Evolutionary conservation across 2,113 vertebrate species (phyloP), one percentile per base, ranked within the genome.

Genomic region (Lagopus leucura): DNA sequence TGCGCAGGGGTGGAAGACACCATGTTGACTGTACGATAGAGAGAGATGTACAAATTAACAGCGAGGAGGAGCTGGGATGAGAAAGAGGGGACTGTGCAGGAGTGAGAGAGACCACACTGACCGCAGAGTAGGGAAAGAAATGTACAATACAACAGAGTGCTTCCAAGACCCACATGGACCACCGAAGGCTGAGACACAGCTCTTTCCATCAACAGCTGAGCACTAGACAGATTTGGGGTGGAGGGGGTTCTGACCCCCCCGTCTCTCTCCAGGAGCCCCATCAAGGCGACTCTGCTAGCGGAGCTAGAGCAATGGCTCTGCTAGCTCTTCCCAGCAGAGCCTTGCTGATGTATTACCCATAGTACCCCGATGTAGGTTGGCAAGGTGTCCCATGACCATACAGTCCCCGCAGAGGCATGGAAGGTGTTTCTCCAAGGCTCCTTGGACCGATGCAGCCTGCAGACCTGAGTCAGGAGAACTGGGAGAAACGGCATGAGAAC

Each of bases 31-130:
- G 88, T 96, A 97, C 97, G 60, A 96, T 78, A 92, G 95, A 97
- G 88, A 97, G 96, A 95, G 94, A 92, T 94, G 90, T 93, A 97
- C 97, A 95, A 96, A 96, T 95, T 96, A 95, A 97, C 96, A 95
- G 92, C 93, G 57, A 96, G 91, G 81, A 91, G 94, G 83, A 96
- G 85, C 97, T 97, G 96, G 96, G 89, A 97, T 96, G 97, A 98
- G 96, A 97, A 95, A 97, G 96, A 96, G 95, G 92, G 94, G 96
- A 96, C 94, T 97, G 96, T 96, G 92, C 94, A 95, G 95, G 96
- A 96, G 96, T 97, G 94, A 97, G 97, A 97, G 96, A 97, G 96
- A 94, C 95, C 97, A 96, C 97, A 95, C 92, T 92, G 96, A 97
- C 86, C 90, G 96, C 93, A 95, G 96, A 91, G 94, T 96, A 96